Base-by-base conservation (phyloP, 2,888 invertebrate genomes). In the Pardosa pseudoannulata region DNA sequence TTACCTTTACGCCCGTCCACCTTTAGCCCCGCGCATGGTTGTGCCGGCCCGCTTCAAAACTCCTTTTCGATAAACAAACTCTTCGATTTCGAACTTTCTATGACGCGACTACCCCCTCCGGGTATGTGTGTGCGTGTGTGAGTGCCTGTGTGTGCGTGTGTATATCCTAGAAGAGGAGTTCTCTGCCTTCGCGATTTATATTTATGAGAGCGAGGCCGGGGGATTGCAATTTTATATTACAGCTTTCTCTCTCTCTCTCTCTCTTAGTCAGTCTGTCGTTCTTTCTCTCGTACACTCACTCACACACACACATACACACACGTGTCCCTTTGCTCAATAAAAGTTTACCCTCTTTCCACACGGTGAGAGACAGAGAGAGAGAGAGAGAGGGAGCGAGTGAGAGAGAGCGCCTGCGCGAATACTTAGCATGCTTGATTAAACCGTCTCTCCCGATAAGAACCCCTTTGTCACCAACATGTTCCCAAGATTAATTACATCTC, bases 341-440 rank as follows among this genome's bases (percentile, higher is more conserved):
- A 86, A 75, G 76, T 79, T 79, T 70, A 28, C 31, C 31, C 62
- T 62, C 75, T 67, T 29, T 31, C 50, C 32, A 46, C 70, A 50
- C 16, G 16, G 56, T 27, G 28, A 32, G 2, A 23, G n/a, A n/a
- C n/a, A n/a, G n/a, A n/a, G n/a, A n/a, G n/a, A n/a, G n/a, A n/a
- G n/a, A n/a, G n/a, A n/a, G n/a, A n/a, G n/a, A n/a, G n/a, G n/a
- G n/a, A n/a, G n/a, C n/a, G n/a, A n/a, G n/a, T n/a, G n/a, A n/a
- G 39, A 62, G 27, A 27, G 16, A 56, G 88, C 82, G 82, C 83
- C 39, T 78, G 87, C 90, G 91, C 89, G 91, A 90, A 85, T 90
- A 91, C 88, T 90, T 90, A 88, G 90, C 90, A 88, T 82, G 88
- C 80, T 88, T 91, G 90, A 88, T 91, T 89, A 86, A 86, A 86